Percentiles rank a stretch among this genome's conserved stretches.
Evolutionary conservation across 2,113 vertebrate genomes (phyloP).

Genomic region (Phocoena phocoena): DNA sequence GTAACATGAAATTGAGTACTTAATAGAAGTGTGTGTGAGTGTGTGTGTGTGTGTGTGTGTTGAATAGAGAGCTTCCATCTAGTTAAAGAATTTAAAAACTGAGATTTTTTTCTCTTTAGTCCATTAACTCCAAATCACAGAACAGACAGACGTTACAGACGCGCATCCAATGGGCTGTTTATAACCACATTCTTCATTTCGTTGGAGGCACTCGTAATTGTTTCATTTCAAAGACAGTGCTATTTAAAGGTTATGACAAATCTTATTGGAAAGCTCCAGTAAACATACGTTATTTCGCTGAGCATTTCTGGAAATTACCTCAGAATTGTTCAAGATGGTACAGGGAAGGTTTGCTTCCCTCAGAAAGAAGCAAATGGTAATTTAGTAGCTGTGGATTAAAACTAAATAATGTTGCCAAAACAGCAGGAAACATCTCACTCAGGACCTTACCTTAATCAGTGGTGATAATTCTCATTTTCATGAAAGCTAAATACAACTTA

Average conservation of each 20-base stretch:
- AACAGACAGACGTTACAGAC: neutral
- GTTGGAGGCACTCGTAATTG: neutral
- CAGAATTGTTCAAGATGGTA: neutral
- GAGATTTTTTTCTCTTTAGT: neutral
- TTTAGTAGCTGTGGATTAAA: neutral
- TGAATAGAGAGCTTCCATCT: neutral
- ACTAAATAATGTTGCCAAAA: neutral
- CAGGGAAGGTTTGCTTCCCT: neutral
- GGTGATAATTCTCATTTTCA: neutral
- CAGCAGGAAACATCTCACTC: neutral
- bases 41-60: neutral
- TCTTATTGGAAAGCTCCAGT: neutral
- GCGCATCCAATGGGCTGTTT: neutral
- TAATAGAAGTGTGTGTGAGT: neutral
- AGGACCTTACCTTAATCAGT: neutral
- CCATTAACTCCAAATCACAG: neutral
- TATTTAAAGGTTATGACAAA: slow-evolving; percentile 5
- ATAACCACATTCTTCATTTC: neutral
- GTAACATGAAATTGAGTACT: neutral
- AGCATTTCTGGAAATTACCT: slow-evolving; percentile 48
- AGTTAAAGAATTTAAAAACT: neutral
- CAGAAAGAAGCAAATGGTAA: neutral
- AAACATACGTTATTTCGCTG: neutral
- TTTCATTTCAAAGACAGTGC: neutral
- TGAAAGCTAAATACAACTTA: neutral